Evolutionary conservation across 2,113 vertebrate species (phyloP), one percentile per base, ranked within the genome.

Genomic region (Esox niger): DNA sequence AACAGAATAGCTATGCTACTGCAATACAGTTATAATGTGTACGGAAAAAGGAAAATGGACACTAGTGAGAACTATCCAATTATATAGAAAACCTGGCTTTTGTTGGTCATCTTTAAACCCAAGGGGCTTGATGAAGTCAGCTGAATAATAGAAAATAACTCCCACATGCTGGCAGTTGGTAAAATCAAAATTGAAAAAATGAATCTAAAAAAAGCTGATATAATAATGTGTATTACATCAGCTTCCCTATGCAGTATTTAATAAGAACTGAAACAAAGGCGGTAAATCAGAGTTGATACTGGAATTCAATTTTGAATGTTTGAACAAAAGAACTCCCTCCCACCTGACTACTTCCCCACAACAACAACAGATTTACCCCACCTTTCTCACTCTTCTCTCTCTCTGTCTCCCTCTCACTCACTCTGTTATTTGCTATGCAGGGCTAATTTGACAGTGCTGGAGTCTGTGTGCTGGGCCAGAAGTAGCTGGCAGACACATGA

Each of bases 401-500:
- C 64, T 60, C 52, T 58, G 61, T 62, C 52, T 55, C 77, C 74
- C 72, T 64, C 78, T 78, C 70, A 70, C 69, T 76, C 78, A 76
- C 82, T 83, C 72, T 71, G 85, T 89, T 90, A 91, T 92, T 92
- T 91, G 89, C 87, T 91, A 92, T 91, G 89, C 90, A 91, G 88
- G 84, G 79, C 87, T 92, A 92, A 92, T 92, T 92, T 92, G 90
- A 91, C 86, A 91, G 88, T 77, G 88, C 78, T 82, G 80, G 83
- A 87, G 87, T 87, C 86, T 82, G 86, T 79, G 86, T 90, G 82
- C 81, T 86, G 86, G 88, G 86, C 87, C 88, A 81, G 87, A 83
- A 90, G 91, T 92, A 92, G 91, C 91, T 93, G 88, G 91, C 88
- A 93, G 91, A 91, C 90, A 93, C 90, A 92, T 92, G 91, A 92